Evolutionary conservation across 1,140 invertebrate species (phyloP).

Genomic region (Drosophila repleta): DNA sequence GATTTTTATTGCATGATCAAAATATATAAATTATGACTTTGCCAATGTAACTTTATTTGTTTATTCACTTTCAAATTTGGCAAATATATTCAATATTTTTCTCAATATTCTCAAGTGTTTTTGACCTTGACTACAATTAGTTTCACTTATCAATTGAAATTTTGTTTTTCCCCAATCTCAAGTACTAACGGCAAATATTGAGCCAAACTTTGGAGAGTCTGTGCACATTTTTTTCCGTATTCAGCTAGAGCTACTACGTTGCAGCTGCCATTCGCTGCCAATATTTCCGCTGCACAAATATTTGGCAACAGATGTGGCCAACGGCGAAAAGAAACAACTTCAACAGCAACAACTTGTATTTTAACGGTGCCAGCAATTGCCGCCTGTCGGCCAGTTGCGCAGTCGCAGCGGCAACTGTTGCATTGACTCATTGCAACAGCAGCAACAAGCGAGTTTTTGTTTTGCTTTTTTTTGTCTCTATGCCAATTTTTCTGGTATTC

Average conservation of each 20-base stretch:
- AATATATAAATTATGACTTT: too few relatives aligned
- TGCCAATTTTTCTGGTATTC: conserved; percentile 9
- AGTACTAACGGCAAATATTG: conserved; percentile 2
- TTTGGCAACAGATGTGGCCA: conserved; percentile 37
- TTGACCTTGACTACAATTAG: conserved; percentile 23
- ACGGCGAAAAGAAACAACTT: conserved; percentile 22
- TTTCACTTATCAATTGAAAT: conserved; percentile 14
- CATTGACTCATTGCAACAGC: conserved; percentile 51
- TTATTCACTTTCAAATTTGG: conserved; percentile 9
- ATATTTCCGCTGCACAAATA: conserved; percentile 44
- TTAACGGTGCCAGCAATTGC: conserved; percentile 19
- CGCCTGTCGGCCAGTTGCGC: conserved; percentile 34
- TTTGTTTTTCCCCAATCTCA: neutral
- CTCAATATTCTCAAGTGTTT: conserved; percentile 7
- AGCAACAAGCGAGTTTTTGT: conserved; percentile 39
- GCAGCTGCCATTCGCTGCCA: conserved; percentile 17
- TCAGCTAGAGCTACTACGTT: conserved; percentile 18
- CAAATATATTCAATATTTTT: neutral
- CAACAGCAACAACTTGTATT: conserved; percentile 15
- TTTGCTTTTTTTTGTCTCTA: conserved; percentile 32
- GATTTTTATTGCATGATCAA: too few relatives aligned
- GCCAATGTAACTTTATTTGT: too few relatives aligned
- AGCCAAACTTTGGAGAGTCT: neutral
- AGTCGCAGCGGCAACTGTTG: conserved; percentile 31
- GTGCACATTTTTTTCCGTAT: neutral